Conservation (phyloP, 2,113 vertebrate genomes). For the Blennius ocellaris region DNA sequence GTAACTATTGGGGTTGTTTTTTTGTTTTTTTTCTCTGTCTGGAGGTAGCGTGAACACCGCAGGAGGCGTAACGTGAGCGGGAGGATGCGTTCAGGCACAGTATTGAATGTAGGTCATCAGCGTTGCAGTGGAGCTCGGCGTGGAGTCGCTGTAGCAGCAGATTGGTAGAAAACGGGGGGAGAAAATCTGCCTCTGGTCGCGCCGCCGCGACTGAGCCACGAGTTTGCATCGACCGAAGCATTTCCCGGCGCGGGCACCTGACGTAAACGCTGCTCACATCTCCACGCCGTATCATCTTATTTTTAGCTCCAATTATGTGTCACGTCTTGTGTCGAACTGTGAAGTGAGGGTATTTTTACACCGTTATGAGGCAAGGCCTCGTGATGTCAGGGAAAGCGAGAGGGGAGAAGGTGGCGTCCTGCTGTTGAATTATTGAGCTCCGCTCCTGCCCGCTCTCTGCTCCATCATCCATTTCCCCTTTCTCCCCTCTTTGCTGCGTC, state of each 20-base stretch:
- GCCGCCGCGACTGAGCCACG: not conserved
- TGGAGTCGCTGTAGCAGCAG: not conserved
- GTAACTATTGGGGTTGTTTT: too few species aligned
- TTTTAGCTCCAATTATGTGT: conserved; percentile 57
- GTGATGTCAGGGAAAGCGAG: conserved; percentile 50
- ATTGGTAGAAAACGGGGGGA: not conserved
- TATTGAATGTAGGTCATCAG: conserved; percentile 46
- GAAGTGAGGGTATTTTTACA: conserved; percentile 63
- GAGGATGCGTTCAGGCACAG: conserved; percentile 2
- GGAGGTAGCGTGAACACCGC: not conserved
- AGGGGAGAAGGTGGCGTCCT: conserved; percentile 47
- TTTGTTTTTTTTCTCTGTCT: not conserved
- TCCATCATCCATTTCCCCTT: not conserved
- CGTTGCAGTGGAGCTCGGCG: not conserved
- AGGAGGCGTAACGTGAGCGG: not conserved
- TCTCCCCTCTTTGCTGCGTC: conserved; percentile 20
- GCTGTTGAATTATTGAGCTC: conserved; percentile 78
- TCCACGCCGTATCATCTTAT: conserved; percentile 26
- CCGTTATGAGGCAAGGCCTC: conserved; percentile 57
- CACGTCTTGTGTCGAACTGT: conserved; percentile 30
- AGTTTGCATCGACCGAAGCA: too few species aligned
- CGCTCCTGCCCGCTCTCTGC: conserved; percentile 34
- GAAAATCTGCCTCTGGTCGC: not conserved
- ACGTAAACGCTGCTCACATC: conserved; percentile 1
- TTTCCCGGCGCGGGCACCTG: not conserved